Base-by-base conservation (phyloP, 2,888 invertebrate genomes). In the Exephanes ischioxanthus region DNA sequence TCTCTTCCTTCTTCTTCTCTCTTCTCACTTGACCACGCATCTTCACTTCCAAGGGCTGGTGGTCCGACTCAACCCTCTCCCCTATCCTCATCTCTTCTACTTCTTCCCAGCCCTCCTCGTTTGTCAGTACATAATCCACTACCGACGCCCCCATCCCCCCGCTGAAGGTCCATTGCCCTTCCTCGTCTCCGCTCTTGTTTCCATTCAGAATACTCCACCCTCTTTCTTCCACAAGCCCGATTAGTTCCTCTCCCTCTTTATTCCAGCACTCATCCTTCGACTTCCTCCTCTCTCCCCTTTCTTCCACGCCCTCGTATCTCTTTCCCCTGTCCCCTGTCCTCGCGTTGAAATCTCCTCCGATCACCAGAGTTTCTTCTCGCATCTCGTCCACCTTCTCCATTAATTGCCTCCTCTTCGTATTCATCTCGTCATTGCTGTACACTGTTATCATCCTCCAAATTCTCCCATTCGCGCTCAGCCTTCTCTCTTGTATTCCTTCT, bases 41-140 rank as follows among this genome's bases (percentile, higher is more conserved):
- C 16, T 45, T n/a, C 19, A 41, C 19, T 3, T 33, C 63, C 19
- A 71, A 51, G 3, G 80, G 80, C n/a, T 71, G 33, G 30, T 72
- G 80, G 19, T 72, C 72, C 26, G 80, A 80, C 7, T 80, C 71
- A 4, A 80, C 30, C 63, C 71, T 80, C 2, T 41, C 51, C 16
- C 70, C 55, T 41, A 70, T 26, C 7, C n/a, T 48, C 30, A 33
- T 70, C 14, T 33, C 51, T 45, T 7, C 7, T 26, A 51, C 75
- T 41, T 58, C 19, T 37, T 45, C 75, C 75, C 55, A 75, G 3
- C 55, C 45, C 22, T 58, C 58, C 30, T 26, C 33, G 14, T 71
- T 51, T 7, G 33, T 33, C 19, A 70, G 6, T 5, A 30, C 67
- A 19, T 70, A 79, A 48, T 79, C 70, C 14, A 79, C 37, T 22